These are phyloP conservation scores for cat (Felis catus) DNA, from an alignment of 2,113 vertebrate species.

Conservation along the genomic window F.catus_Fca126_mat1.0 CM031419.1:163599501-163600000, in stretches of 20 bases:
- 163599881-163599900: background rate
- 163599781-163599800: background rate
- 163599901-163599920: background rate
- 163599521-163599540: too few relatives aligned
- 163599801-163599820: background rate
- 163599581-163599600: too few relatives aligned
- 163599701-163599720: background rate
- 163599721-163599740: background rate
- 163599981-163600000: background rate
- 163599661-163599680: background rate
- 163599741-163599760: background rate
- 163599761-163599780: background rate
- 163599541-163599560: too few relatives aligned
- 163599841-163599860: background rate
- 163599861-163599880: background rate
- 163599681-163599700: conserved; percentile 8
- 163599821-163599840: background rate
- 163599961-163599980: background rate
- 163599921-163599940: background rate
- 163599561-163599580: too few relatives aligned
- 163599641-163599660: conserved; percentile 5
- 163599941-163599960: background rate
- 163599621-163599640: too few relatives aligned
- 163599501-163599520: too few relatives aligned
- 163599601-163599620: too few relatives aligned